Evolutionary conservation across 2,888 invertebrate genomes (phyloP), one percentile per base, ranked within the genome.

Genomic region (Xiphydria camelus): DNA sequence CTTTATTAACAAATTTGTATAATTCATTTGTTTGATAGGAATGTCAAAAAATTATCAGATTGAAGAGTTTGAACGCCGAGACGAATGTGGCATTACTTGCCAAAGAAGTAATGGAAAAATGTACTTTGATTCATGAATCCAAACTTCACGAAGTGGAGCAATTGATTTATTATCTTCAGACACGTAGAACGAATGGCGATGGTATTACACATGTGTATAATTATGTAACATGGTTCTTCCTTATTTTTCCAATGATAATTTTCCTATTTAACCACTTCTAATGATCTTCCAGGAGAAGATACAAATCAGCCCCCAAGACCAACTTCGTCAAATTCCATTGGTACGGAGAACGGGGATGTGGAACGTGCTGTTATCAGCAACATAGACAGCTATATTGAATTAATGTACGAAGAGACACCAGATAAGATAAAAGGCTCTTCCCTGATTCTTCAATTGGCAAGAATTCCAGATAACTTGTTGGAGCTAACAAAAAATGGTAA

Each of bases 371-470:
- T 89, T 52, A 87, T 96, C 55, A 89, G 89, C 70, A 87, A 87
- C 72, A 83, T 97, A 52, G 93, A 97, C 72, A 90, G 89, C 63
- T 99, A 99, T 77, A 89, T 98, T 41, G 98, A 98, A 76, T 78
- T 97, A 53, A 80, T 99, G 14, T 99, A 99, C 77, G 98, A 99
- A 77, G 96, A 96, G 57, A 85, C 91, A 69, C 82, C 87, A 20
- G 95, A 95, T 67, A 95, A 97, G 80, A 88, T 95, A 34, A 87
- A 87, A 74, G 98, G 96, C 18, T 94, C 97, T 4, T 88, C 90
- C 18, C 80, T 94, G 53, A 91, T 99, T 55, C 80, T 96, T 38
- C 91, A 95, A 76, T 82, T 99, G 51, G 92, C 96, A 2, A 83
- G 94, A 66, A 90, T 94, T 76, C 90, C 94, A 7, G 94, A 96